Percentiles rank a stretch among this genome's conserved stretches.
phyloP scores from a whole-genome alignment of 2,113 vertebrate genomes.

The Potamarius usumacintae region DNA sequence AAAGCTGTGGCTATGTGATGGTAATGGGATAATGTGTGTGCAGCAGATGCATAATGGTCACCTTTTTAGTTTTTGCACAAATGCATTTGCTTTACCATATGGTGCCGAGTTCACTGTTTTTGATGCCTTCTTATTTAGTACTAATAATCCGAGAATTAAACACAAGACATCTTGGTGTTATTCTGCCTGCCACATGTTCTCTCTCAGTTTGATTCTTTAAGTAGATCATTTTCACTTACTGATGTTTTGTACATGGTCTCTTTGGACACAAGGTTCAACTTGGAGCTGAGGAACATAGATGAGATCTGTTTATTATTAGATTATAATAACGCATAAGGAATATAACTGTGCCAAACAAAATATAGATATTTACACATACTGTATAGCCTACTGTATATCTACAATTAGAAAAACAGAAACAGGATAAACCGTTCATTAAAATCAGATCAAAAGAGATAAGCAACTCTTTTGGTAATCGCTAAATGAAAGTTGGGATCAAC shows the following conservation, averaged over 20 bases:
- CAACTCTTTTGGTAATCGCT: background rate
- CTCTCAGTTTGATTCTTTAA: background rate
- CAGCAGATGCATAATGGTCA: constrained; percentile 36
- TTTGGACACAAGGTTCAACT: background rate
- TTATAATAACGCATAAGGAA: background rate
- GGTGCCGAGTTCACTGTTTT: constrained; percentile 16
- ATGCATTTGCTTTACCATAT: constrained; percentile 25
- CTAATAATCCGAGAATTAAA: background rate
- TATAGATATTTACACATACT: background rate
- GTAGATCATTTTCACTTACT: background rate
- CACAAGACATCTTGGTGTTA: background rate
- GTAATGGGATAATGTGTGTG: constrained; percentile 34
- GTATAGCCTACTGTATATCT: background rate
- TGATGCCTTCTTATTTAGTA: constrained; percentile 10
- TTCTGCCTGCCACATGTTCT: background rate
- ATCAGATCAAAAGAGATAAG: background rate
- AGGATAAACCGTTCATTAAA: background rate
- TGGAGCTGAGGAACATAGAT: background rate
- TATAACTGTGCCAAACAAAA: background rate
- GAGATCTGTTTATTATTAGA: background rate
- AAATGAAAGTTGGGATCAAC: background rate
- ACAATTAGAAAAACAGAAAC: background rate
- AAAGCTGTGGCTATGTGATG: constrained; percentile 4
- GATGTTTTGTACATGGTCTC: background rate
- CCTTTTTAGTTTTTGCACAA: constrained; percentile 25